These are phyloP conservation scores for Stomatorhinus ivindoensis DNA, from an alignment of 2,113 vertebrate species.

Conservation along the genomic window DNA sequence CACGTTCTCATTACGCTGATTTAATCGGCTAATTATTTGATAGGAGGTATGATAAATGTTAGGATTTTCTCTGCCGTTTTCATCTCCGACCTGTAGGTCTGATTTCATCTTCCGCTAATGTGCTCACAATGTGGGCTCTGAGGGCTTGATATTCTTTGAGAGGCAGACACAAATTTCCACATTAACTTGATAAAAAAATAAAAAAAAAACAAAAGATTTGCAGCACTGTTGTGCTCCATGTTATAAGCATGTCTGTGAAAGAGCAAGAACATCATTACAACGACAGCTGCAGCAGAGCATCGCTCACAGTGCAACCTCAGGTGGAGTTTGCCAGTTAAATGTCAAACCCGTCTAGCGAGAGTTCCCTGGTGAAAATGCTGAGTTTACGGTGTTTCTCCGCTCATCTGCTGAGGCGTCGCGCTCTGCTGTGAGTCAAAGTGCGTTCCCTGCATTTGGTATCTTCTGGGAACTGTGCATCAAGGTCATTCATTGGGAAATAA, in stretches of 20 bases:
- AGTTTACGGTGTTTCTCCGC: background rate
- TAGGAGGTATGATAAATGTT: conserved; percentile 9
- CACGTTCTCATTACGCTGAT: conserved; percentile 25
- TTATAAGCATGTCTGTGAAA: background rate
- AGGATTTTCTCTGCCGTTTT: background rate
- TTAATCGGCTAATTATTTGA: background rate
- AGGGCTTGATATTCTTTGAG: background rate
- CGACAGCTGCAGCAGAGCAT: background rate
- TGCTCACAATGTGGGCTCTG: background rate
- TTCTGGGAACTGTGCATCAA: background rate
- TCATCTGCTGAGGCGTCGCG: background rate
- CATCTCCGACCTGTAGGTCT: background rate
- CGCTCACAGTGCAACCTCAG: background rate
- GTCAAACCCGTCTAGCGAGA: background rate
- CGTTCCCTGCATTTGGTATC: background rate
- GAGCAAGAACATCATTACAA: background rate
- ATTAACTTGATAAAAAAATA: background rate
- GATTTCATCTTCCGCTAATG: conserved; percentile 6
- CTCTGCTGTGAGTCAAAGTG: background rate
- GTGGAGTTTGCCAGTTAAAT: background rate
- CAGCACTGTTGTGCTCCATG: background rate
- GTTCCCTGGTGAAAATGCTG: background rate
- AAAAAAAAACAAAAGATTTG: background rate
- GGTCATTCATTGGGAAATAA: background rate
- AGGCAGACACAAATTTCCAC: background rate